Evolutionary conservation across 2,797 vertebrate species (phyloP).

Genomic region (Coregonus suidteri): DNA sequence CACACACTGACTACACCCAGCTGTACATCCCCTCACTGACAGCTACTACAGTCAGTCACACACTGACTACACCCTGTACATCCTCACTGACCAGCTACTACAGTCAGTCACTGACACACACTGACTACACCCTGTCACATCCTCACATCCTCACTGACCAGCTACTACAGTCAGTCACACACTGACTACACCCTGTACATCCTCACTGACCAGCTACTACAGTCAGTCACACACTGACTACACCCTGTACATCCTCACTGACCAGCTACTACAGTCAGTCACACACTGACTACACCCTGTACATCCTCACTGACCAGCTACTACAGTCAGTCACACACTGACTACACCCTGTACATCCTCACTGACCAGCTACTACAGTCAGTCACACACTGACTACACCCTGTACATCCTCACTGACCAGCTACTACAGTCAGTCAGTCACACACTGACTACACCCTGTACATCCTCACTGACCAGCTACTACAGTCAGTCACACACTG

Average conservation of each 20-base stretch:
- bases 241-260: background rate
- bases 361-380: conserved; percentile 44
- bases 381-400: background rate
- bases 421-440: background rate
- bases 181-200: conserved; percentile 39
- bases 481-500: too few species aligned
- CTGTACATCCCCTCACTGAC: too few species aligned
- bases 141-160: conserved; percentile 64
- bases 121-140: too few species aligned
- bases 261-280: too few species aligned
- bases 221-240: conserved; percentile 71
- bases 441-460: too few species aligned
- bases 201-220: conserved; percentile 83
- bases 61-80: too few species aligned
- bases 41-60: too few species aligned
- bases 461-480: too few species aligned
- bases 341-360: conserved; percentile 48
- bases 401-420: background rate
- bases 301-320: background rate
- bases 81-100: too few species aligned
- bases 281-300: too few species aligned
- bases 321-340: background rate
- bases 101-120: too few species aligned
- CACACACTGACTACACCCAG: too few species aligned
- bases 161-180: conserved; percentile 60